These are phyloP conservation scores for Epinotia brunnichana DNA, from an alignment of 2,888 invertebrate species.

Conservation along the genomic window DNA sequence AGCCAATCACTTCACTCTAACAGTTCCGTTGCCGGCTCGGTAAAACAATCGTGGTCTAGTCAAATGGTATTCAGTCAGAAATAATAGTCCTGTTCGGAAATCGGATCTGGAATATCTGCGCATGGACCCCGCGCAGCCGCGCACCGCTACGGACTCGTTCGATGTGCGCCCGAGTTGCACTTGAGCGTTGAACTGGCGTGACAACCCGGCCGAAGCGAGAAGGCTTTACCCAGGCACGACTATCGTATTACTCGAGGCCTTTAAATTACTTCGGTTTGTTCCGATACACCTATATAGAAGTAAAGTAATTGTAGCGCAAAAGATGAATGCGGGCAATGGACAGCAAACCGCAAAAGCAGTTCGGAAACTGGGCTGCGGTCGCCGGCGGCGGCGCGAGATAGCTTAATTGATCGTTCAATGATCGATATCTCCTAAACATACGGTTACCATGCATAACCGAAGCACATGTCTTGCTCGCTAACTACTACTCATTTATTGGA, in stretches of 20 bases:
- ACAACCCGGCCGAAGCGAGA: conserved; percentile 60
- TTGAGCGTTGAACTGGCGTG: conserved; percentile 78
- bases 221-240: conserved; percentile 47
- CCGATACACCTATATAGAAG: conserved; percentile 51
- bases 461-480: background rate
- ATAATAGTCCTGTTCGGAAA: conserved; percentile 56
- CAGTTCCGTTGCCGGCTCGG: conserved; percentile 51
- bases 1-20: conserved; percentile 66
- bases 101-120: conserved; percentile 59
- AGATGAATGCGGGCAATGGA: conserved; percentile 66
- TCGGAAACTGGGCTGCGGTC: conserved; percentile 71
- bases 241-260: conserved; percentile 48
- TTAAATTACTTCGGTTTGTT: conserved; percentile 59
- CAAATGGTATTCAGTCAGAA: conserved; percentile 50
- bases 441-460: conserved; percentile 53
- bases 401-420: conserved; percentile 68
- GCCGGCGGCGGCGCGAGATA: conserved; percentile 59
- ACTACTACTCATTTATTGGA: no score
- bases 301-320: conserved; percentile 64
- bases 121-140: conserved; percentile 63
- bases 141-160: conserved; percentile 64
- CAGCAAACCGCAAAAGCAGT: conserved; percentile 70
- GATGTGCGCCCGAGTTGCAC: conserved; percentile 77
- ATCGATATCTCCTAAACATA: conserved; percentile 54
- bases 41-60: conserved; percentile 53